Base-by-base conservation (phyloP, 2,888 invertebrate genomes). In the Drosophila anomalata region DNA sequence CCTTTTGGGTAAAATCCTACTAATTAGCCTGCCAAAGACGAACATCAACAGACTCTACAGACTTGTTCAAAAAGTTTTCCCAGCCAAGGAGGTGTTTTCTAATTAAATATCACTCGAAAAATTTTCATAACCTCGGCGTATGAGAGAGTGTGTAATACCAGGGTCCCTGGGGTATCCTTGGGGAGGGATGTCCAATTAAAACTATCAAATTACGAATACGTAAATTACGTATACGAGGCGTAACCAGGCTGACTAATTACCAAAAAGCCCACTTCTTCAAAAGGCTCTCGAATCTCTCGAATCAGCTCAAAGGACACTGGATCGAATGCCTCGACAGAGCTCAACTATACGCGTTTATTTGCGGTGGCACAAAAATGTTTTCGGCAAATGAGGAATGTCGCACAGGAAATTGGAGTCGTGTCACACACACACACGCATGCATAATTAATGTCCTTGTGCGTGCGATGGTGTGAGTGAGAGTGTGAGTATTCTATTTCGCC, bases 151-250 rank as follows among this genome's bases (percentile, higher is more conserved):
- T 44, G 14, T 62, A 36, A 36, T 14, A 7, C 14, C n/a, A n/a
- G 7, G n/a, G n/a, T 33, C n/a, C 7, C 36, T 36, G 36, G 7
- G 7, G 36, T 6, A 6, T 6, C 53, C 31, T 29, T 54, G 63
- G 76, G 41, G 41, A 55, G 62, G 71, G 61, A 82, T 83, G 75
- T 57, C 75, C 80, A 86, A 82, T 82, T 86, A 82, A 86, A 82
- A 86, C 83, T 86, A 82, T 82, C 83, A 86, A 77, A 86, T 82
- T 78, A 86, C 86, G 73, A 39, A 53, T 36, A 46, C 20, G 42
- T 20, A 11, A 6, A 42, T 20, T 41, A 20, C 41, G 41, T 17
- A 42, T 42, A 51, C 65, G 54, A 68, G 70, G 69, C 66, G 59
- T 59, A 46, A 55, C 24, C 55, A 48, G 66, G 76, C 46, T 42